Conservation (phyloP, 1,140 invertebrate species). For the Chymomyza costata region DNA sequence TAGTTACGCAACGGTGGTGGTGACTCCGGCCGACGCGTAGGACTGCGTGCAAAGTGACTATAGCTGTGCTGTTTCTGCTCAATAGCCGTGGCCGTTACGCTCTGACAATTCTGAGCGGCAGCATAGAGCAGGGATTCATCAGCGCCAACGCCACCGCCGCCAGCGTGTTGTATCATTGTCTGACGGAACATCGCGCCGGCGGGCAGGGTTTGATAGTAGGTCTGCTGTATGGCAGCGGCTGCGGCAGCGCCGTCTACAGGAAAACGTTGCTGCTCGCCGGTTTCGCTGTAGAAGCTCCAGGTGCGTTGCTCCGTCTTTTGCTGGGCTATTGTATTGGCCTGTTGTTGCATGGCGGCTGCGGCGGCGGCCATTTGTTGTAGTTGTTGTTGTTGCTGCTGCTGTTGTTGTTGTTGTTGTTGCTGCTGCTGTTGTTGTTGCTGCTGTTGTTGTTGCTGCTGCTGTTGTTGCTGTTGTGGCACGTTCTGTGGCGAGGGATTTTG, state of each 20-base stretch:
- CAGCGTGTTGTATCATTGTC: slow-evolving; percentile 70
- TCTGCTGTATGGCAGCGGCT: slow-evolving; percentile 64
- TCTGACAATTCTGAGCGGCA: slow-evolving; percentile 70
- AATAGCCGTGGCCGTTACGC: slow-evolving; percentile 52
- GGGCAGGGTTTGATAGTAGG: slow-evolving; percentile 76
- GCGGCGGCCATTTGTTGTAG: slow-evolving; percentile 50
- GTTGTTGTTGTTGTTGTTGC: slow-evolving; percentile 61
- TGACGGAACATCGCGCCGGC: slow-evolving; percentile 72
- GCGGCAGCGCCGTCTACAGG: slow-evolving; percentile 51
- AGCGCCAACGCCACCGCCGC: slow-evolving; percentile 16
- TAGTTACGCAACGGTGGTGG: slow-evolving; percentile 80
- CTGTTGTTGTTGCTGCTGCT: slow-evolving; percentile 24
- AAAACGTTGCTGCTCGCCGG: slow-evolving; percentile 60
- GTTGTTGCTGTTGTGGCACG: slow-evolving; percentile 43
- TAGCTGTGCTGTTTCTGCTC: slow-evolving; percentile 72
- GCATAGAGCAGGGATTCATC: slow-evolving; percentile 64
- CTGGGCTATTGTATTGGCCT: slow-evolving; percentile 50
- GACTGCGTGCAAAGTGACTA: slow-evolving; percentile 73
- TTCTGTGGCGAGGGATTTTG: slow-evolving; percentile 67
- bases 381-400: slow-evolving; percentile 54
- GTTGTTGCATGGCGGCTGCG: slow-evolving; percentile 27
- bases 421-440: slow-evolving; percentile 35
- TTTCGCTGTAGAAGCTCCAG: slow-evolving; percentile 71
- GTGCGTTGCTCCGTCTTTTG: slow-evolving; percentile 71
- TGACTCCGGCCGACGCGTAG: slow-evolving; percentile 78